phyloP scores from a whole-genome alignment of 1,140 invertebrate species.

The Lepidurus couesii region DNA sequence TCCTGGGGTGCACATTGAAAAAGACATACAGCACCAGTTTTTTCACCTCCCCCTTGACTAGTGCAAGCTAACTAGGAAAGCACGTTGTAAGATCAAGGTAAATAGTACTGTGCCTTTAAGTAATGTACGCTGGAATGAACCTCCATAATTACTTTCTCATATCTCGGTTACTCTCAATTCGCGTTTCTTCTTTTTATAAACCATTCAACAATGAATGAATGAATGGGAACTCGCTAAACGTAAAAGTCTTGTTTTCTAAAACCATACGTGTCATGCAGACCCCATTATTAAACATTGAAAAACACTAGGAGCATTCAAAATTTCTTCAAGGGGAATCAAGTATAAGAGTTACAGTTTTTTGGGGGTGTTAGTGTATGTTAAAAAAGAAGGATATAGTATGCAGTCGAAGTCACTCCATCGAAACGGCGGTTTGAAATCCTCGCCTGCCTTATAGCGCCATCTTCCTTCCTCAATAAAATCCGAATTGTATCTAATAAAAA shows the following conservation, averaged over 20 bases:
- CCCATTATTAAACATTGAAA: background rate
- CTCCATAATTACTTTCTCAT: too few species aligned
- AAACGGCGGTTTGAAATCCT: background rate
- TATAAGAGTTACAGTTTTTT: background rate
- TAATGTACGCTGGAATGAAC: background rate
- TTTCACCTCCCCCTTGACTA: background rate
- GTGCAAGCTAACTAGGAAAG: constrained; percentile 18
- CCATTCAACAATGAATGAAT: background rate
- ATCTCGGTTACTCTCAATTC: too few species aligned
- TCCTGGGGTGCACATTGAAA: background rate
- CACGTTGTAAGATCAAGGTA: constrained; percentile 21
- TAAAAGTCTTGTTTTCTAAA: background rate
- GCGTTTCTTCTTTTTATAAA: background rate
- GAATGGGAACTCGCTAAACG: background rate
- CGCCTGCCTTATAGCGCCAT: background rate
- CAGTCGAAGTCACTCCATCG: background rate
- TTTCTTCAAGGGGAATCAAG: background rate
- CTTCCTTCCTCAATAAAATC: too few species aligned
- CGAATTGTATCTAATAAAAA: too few species aligned
- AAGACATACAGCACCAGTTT: constrained; percentile 4
- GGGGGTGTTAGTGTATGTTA: background rate
- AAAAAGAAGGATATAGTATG: background rate
- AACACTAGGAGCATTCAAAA: constrained; percentile 10
- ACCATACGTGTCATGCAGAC: background rate
- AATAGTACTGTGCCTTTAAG: background rate